Conservation (phyloP, 1,140 invertebrate genomes). For the Tachypleus tridentatus region DNA sequence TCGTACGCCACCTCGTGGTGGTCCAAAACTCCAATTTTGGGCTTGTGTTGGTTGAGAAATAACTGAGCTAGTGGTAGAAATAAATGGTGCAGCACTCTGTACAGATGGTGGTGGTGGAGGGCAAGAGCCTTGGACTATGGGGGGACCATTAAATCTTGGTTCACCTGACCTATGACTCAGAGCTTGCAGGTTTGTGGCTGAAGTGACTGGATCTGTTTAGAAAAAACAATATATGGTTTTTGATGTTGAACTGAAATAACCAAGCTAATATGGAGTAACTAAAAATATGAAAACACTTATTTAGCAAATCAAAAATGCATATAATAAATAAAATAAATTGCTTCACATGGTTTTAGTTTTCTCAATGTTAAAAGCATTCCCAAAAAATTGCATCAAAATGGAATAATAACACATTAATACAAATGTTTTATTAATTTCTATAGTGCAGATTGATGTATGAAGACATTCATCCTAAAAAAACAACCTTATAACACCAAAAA, state of each 20-base stretch:
- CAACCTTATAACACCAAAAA: too few relatives aligned
- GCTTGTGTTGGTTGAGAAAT: constrained; percentile 3
- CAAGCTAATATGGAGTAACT: too few relatives aligned
- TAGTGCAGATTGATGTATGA: too few relatives aligned
- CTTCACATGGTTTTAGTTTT: too few relatives aligned
- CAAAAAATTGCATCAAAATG: too few relatives aligned
- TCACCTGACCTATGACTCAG: constrained; percentile 1
- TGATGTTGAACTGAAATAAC: background rate
- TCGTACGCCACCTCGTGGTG: constrained; percentile 7
- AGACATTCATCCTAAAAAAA: too few relatives aligned
- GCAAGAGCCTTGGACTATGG: constrained; percentile 5
- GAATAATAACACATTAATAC: too few relatives aligned
- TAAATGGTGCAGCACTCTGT: constrained; percentile 1
- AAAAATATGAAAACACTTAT: too few relatives aligned
- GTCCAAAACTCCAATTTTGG: constrained; percentile 3
- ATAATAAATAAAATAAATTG: too few relatives aligned
- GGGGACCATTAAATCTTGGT: background rate
- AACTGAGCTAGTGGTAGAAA: constrained; percentile 2
- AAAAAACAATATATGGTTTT: background rate
- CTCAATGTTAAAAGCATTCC: too few relatives aligned
- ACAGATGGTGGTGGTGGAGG: background rate
- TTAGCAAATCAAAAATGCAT: too few relatives aligned
- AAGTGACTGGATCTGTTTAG: background rate
- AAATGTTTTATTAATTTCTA: too few relatives aligned
- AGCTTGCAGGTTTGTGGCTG: background rate